phyloP scores from a whole-genome alignment of 2,113 vertebrate genomes.

The Bothrops jararaca region DNA sequence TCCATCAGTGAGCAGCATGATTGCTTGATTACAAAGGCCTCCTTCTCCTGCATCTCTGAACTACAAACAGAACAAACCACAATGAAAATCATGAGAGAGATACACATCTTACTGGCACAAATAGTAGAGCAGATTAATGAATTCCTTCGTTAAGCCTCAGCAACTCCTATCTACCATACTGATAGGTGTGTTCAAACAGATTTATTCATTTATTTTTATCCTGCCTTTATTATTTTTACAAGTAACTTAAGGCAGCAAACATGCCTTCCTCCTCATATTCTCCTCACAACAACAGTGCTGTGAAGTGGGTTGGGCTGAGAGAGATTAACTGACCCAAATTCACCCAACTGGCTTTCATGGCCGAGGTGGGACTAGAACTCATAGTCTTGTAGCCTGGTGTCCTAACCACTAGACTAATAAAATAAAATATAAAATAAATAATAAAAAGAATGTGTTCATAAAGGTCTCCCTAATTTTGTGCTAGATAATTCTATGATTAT shows the following conservation, averaged over 20 bases:
- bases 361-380: too few relatives aligned
- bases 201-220: background rate
- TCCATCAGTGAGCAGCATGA: conserved; percentile 95
- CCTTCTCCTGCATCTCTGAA: conserved; percentile 78
- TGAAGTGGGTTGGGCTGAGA: background rate
- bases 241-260: background rate
- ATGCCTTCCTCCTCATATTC: background rate
- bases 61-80: conserved; percentile 54
- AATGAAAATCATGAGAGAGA: background rate
- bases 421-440: background rate
- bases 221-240: background rate
- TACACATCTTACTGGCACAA: background rate
- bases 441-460: background rate
- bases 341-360: background rate
- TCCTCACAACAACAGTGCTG: background rate
- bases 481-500: background rate
- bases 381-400: too few relatives aligned
- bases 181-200: background rate
- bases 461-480: background rate
- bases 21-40: conserved; percentile 92
- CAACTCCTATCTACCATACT: background rate
- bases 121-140: background rate
- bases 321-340: background rate
- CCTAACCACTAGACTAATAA: too few relatives aligned
- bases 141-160: background rate